These are phyloP conservation scores for Pemphredon lugubris DNA, from an alignment of 2,888 invertebrate species.

Conservation along the genomic window DNA sequence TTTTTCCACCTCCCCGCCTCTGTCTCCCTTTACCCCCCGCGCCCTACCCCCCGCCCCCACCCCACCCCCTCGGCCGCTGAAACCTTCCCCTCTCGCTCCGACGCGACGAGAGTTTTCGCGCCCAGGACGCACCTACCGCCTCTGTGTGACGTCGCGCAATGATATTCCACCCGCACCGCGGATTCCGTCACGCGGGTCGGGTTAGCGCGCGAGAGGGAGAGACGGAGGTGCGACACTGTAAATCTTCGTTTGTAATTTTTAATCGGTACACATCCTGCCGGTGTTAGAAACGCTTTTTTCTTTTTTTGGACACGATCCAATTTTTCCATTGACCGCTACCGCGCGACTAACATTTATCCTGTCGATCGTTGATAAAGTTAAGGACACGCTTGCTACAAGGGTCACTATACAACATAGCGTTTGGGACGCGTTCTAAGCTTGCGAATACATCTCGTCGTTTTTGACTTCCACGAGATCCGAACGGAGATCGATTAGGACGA, in stretches of 20 bases:
- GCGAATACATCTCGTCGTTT: too few species aligned
- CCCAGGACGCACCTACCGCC: not conserved
- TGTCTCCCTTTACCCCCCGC: not conserved
- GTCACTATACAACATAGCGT: too few species aligned
- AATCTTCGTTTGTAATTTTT: constrained; percentile 30
- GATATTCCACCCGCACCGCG: constrained; percentile 39
- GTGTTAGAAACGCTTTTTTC: too few species aligned
- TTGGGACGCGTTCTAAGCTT: too few species aligned
- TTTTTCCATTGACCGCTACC: not conserved
- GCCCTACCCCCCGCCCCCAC: not conserved
- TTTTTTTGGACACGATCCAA: not conserved
- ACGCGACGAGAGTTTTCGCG: constrained; percentile 23
- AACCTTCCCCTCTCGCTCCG: not conserved
- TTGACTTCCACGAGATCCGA: too few species aligned
- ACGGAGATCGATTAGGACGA: too few species aligned
- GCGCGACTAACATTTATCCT: not conserved
- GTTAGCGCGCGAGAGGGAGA: constrained; percentile 19
- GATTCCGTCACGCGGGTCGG: constrained; percentile 42
- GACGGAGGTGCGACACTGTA: constrained; percentile 25
- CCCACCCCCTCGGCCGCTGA: not conserved
- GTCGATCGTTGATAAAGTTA: too few species aligned
- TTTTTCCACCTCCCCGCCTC: constrained; percentile 56
- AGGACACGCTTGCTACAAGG: too few species aligned
- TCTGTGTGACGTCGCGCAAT: constrained; percentile 20
- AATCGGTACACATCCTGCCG: not conserved